Evolutionary conservation across 2,888 invertebrate species (phyloP), one percentile per base, ranked within the genome.

Genomic region (Lysandra coridon): DNA sequence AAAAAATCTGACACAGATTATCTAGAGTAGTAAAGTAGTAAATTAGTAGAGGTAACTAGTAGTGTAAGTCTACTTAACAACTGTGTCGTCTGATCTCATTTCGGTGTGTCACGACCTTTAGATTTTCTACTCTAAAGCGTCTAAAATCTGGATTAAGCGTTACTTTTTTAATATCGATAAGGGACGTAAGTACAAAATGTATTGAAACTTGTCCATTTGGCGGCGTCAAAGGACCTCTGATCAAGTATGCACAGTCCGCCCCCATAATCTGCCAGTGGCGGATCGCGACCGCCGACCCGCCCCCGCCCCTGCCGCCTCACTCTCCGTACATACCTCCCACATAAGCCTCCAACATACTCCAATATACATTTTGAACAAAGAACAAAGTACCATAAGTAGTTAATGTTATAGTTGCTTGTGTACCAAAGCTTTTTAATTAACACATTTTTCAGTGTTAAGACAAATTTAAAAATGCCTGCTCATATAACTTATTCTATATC

Each of bases 161-260:
- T 64, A 23, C 3, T 64, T 64, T 57, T 62, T 64, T 10, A 30
- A 64, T 60, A 69, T 69, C 33, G 1, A 69, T 69, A 69, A 33
- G 2, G 33, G 69, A 33, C 33, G 33, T 69, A 64, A 64, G 30
- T 64, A 64, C 0, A 6, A 69, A 33, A 69, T 69, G 5, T 69
- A 37, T 69, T 37, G 12, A 69, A 69, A 69, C 73, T 57, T 53
- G 53, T 79, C 79, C 74, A 79, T 79, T 79, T 75, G 60, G 40
- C 73, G 57, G 74, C 85, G 84, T 90, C 89, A 90, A 89, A 90
- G 88, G 87, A 88, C 84, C 83, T 40, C 79, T 91, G 83, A 91
- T 93, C 88, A 91, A 92, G 88, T 92, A 92, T 93, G 88, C 92
- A 91, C 89, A 89, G 87, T 85, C 86, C 91, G 91, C 91, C 92